These are phyloP conservation scores for Palythoa grandis DNA, from an alignment of 92 coral and sea anemone genomes.

Conservation along the genomic window DNA sequence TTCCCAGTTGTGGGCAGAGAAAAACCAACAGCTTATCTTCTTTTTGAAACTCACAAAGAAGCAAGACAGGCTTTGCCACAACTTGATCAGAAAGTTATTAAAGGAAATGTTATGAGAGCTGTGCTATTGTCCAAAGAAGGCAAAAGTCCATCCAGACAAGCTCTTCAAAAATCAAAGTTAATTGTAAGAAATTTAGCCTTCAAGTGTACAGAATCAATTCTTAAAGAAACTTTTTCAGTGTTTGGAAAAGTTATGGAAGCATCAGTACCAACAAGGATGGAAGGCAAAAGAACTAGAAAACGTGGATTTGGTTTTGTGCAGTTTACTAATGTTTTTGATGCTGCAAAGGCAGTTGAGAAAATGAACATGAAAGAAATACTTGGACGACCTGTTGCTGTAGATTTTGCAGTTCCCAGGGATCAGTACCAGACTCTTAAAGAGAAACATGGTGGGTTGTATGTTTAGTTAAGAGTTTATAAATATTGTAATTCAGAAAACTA, in stretches of 20 bases:
- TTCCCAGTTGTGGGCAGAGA: constrained; percentile 82
- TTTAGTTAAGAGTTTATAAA: neutral
- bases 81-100: constrained; percentile 70
- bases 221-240: constrained; percentile 69
- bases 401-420: constrained; percentile 86
- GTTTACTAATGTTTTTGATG: constrained; percentile 82
- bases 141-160: constrained; percentile 56
- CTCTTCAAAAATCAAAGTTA: constrained; percentile 77
- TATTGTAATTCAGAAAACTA: no score
- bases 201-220: constrained; percentile 75
- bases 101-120: constrained; percentile 66
- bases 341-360: constrained; percentile 88
- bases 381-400: constrained; percentile 93
- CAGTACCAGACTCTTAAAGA: constrained; percentile 57
- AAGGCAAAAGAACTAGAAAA: constrained; percentile 69
- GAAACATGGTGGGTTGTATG: constrained; percentile 33
- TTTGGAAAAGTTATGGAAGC: constrained; percentile 78
- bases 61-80: constrained; percentile 75
- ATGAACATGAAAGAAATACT: constrained; percentile 83
- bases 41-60: constrained; percentile 70
- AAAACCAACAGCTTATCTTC: constrained; percentile 73
- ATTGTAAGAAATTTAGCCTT: constrained; percentile 91
- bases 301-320: constrained; percentile 97
- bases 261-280: constrained; percentile 70
- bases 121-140: constrained; percentile 80